Evolutionary conservation across 2,888 invertebrate genomes (phyloP).

Genomic region (Volucella inanis): DNA sequence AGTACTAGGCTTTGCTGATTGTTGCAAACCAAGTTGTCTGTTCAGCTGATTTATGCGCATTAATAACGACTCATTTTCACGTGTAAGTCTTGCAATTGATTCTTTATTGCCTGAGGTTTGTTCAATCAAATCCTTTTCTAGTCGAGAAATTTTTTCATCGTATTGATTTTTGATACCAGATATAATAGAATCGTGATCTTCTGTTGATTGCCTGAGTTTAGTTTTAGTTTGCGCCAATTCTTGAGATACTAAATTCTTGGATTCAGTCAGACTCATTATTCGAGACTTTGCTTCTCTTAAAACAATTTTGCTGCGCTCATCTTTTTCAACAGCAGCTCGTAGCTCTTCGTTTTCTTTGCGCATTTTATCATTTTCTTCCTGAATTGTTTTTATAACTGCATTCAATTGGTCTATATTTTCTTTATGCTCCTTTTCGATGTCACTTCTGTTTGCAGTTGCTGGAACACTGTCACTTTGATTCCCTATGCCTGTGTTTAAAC

Average conservation of each 20-base stretch:
- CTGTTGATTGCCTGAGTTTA: conserved; percentile 85
- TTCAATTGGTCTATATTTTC: conserved; percentile 83
- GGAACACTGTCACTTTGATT: conserved; percentile 38
- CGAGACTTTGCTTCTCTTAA: conserved; percentile 90
- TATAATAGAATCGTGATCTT: conserved; percentile 85
- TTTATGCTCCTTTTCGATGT: conserved; percentile 81
- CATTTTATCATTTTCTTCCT: conserved; percentile 85
- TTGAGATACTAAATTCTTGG: conserved; percentile 86
- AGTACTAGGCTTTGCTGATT: conserved; percentile 88
- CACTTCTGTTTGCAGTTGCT: conserved; percentile 78
- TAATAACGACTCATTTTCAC: conserved; percentile 88
- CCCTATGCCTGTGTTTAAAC: conserved; percentile 78
- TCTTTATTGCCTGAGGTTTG: conserved; percentile 85
- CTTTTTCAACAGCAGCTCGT: conserved; percentile 88
- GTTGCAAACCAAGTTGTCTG: conserved; percentile 86
- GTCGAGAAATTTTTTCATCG: conserved; percentile 87
- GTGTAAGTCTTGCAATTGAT: conserved; percentile 83
- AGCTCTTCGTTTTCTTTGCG: conserved; percentile 87
- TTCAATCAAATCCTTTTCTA: conserved; percentile 90
- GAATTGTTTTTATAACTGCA: conserved; percentile 82
- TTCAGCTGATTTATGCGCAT: conserved; percentile 88
- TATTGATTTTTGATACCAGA: conserved; percentile 88
- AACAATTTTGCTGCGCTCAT: conserved; percentile 87
- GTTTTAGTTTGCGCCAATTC: conserved; percentile 85
- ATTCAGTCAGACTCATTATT: conserved; percentile 89